A percentile compares a stretch with the other conserved stretches of the same genome.
These are phyloP conservation scores for Lasiurus cinereus DNA, from an alignment of 2,113 vertebrate species.

Conservation along the genomic window DNA sequence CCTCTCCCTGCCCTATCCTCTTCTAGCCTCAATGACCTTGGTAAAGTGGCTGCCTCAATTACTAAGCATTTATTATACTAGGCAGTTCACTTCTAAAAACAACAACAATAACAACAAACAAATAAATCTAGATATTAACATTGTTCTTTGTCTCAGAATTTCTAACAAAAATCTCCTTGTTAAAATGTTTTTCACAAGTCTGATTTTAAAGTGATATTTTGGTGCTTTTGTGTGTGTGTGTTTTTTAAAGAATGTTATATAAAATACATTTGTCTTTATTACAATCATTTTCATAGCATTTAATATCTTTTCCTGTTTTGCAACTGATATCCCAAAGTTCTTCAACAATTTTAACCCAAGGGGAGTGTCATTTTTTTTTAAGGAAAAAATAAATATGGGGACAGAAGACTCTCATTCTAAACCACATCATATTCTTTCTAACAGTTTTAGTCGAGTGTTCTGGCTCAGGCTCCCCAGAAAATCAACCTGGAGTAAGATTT, in stretches of 20 bases:
- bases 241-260: not conserved
- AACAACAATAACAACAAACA: not conserved
- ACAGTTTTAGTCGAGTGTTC: not conserved
- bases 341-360: not conserved
- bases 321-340: not conserved
- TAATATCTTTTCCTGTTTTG: not conserved
- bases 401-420: not conserved
- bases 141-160: not conserved
- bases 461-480: not conserved
- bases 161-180: not conserved
- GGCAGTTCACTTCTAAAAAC: not conserved
- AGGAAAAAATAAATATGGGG: not conserved
- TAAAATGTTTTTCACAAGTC: conserved; percentile 39
- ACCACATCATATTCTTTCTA: not conserved
- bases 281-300: not conserved
- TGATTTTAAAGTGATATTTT: conserved; percentile 32
- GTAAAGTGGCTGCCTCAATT: not conserved
- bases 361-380: not conserved
- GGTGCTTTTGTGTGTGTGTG: not conserved
- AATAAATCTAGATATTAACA: not conserved
- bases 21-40: not conserved
- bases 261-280: conserved; percentile 12
- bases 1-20: not conserved
- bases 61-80: not conserved
- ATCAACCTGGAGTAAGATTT: not conserved